Conservation (phyloP, 2,797 vertebrate genomes). For the Luscinia luscinia region DNA sequence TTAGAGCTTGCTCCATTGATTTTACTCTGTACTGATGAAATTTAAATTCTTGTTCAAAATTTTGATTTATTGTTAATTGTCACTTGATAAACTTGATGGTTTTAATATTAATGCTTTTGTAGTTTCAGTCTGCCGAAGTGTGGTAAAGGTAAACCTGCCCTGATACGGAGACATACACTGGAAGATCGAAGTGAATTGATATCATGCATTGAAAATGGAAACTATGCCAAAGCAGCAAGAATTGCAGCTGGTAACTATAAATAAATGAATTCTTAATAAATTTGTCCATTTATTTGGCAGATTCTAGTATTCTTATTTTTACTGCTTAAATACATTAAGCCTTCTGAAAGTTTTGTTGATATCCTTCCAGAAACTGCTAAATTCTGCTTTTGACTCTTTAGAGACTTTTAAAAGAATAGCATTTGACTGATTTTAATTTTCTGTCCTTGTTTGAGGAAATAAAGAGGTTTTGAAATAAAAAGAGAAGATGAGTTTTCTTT, state of each 20-base stretch:
- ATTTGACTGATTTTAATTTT: not conserved
- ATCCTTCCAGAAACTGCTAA: not conserved
- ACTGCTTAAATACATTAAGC: not conserved
- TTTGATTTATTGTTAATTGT: not conserved
- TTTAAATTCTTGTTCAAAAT: not conserved
- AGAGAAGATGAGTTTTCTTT: not conserved
- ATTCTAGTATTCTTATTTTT: not conserved
- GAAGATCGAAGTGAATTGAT: slow-evolving; percentile 95
- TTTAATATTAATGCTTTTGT: slow-evolving; percentile 13
- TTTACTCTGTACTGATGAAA: not conserved
- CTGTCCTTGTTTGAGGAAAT: not conserved
- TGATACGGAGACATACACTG: slow-evolving; percentile 92
- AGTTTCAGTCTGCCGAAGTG: slow-evolving; percentile 90
- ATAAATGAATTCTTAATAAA: not conserved
- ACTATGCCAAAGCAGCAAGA: slow-evolving; percentile 95
- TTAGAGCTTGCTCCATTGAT: not conserved
- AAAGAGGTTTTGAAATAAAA: not conserved
- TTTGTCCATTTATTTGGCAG: not conserved
- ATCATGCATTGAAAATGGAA: slow-evolving; percentile 95
- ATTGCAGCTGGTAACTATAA: slow-evolving; percentile 90
- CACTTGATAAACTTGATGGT: not conserved
- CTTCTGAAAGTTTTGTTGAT: not conserved
- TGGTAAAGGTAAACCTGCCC: slow-evolving; percentile 94
- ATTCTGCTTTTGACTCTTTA: not conserved
- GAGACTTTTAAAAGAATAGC: not conserved